Conservation (phyloP, 2,888 invertebrate species). For the Dioctria rufipes region DNA sequence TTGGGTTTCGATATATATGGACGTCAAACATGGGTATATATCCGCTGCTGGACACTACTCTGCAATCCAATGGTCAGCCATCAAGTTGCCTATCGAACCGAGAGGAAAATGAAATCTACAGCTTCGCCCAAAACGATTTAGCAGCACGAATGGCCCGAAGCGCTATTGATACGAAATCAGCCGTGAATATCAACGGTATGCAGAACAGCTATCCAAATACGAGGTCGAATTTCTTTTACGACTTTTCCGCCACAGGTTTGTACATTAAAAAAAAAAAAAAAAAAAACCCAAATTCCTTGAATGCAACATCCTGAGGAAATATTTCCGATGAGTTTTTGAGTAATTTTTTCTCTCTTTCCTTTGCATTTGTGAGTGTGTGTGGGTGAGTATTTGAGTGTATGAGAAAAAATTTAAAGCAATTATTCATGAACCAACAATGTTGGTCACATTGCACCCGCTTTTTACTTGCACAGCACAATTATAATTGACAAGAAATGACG, state of each 20-base stretch:
- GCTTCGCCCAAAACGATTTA: slow-evolving; percentile 88
- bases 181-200: slow-evolving; percentile 73
- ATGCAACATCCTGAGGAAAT: slow-evolving; percentile 23
- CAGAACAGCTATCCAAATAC: slow-evolving; percentile 70
- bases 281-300: slow-evolving; percentile 40
- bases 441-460: background rate
- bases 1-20: slow-evolving; percentile 10
- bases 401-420: background rate
- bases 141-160: slow-evolving; percentile 82
- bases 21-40: slow-evolving; percentile 25
- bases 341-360: background rate
- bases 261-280: background rate
- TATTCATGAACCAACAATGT: background rate
- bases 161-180: slow-evolving; percentile 74
- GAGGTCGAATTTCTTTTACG: slow-evolving; percentile 71
- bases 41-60: slow-evolving; percentile 31
- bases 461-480: background rate
- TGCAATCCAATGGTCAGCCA: slow-evolving; percentile 75
- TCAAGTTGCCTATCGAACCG: slow-evolving; percentile 92
- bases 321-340: background rate
- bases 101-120: slow-evolving; percentile 93
- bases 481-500: background rate
- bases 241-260: slow-evolving; percentile 71
- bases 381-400: too few species aligned
- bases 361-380: background rate